These are phyloP conservation scores for Caenorhabditis sp. DNA, from an alignment of 2,888 invertebrate genomes.

Conservation along the genomic window DNA sequence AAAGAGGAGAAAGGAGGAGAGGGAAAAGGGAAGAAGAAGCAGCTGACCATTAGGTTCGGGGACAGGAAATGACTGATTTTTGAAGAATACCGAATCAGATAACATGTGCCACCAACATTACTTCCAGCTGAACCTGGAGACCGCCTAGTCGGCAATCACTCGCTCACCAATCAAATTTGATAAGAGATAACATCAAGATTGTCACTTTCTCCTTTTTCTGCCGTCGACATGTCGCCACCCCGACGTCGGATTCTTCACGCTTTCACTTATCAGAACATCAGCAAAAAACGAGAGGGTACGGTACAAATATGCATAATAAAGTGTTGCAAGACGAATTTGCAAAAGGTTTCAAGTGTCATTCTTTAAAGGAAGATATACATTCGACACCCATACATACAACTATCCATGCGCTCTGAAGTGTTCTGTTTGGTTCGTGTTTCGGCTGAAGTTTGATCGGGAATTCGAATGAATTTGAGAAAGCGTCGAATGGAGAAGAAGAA, in stretches of 20 bases:
- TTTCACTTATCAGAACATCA: constrained; percentile 55
- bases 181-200: constrained; percentile 46
- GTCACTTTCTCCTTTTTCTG: constrained; percentile 44
- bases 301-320: constrained; percentile 11
- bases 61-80: neutral
- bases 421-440: too few relatives aligned
- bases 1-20: too few relatives aligned
- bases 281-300: constrained; percentile 7
- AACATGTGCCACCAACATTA: too few relatives aligned
- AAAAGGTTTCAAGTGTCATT: constrained; percentile 42
- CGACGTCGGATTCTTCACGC: constrained; percentile 40
- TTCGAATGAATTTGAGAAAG: neutral
- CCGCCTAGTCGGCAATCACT: constrained; percentile 1
- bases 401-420: too few relatives aligned
- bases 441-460: constrained; percentile 45
- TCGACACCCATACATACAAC: neutral
- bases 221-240: constrained; percentile 27
- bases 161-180: constrained; percentile 24
- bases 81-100: neutral
- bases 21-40: constrained; percentile 1
- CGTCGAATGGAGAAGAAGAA: constrained; percentile 7
- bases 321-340: too few relatives aligned
- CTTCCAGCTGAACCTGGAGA: too few relatives aligned
- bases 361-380: constrained; percentile 40
- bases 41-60: constrained; percentile 24